Evolutionary conservation across 2,113 vertebrate species (phyloP).

Genomic region (Seriola aureovittata): DNA sequence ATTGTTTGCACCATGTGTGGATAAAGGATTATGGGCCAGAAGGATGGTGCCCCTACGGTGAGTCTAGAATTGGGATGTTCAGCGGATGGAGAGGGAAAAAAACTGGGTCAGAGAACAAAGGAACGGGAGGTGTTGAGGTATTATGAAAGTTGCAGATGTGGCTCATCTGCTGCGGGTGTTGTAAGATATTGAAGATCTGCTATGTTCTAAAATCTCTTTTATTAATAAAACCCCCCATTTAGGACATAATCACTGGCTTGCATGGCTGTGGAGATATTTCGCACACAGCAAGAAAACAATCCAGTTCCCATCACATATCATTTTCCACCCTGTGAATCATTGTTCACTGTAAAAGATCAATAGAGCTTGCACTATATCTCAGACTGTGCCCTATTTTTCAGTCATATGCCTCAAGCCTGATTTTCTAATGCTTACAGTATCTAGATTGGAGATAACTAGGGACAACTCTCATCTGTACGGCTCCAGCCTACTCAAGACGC

Average conservation of each 20-base stretch:
- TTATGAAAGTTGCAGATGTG: slow-evolving; percentile 58
- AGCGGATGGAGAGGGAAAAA: slow-evolving; percentile 40
- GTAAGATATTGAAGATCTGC: slow-evolving; percentile 42
- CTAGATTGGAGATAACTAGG: slow-evolving; percentile 42
- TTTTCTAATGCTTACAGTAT: slow-evolving; percentile 44
- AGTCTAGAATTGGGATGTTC: slow-evolving; percentile 51
- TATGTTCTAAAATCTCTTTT: slow-evolving; percentile 24
- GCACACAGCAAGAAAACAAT: slow-evolving; percentile 37
- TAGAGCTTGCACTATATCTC: slow-evolving; percentile 39
- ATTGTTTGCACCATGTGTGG: slow-evolving; percentile 63
- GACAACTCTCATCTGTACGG: slow-evolving; percentile 32
- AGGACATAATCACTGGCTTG: slow-evolving; percentile 16
- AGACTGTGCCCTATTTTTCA: slow-evolving; percentile 67
- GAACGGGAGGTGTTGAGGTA: slow-evolving; percentile 24
- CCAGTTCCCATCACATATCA: slow-evolving; percentile 30
- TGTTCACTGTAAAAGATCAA: slow-evolving; percentile 60
- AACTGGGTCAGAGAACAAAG: slow-evolving; percentile 77
- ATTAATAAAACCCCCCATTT: slow-evolving; percentile 27
- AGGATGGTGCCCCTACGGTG: slow-evolving; percentile 50
- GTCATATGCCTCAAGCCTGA: slow-evolving; percentile 43
- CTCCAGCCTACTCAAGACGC: slow-evolving; percentile 10
- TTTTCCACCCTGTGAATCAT: slow-evolving; percentile 46
- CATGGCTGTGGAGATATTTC: slow-evolving; percentile 27
- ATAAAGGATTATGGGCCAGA: slow-evolving; percentile 44
- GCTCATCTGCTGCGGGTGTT: slow-evolving; percentile 30